Evolutionary conservation across 2,888 invertebrate genomes (phyloP).

Genomic region (Drosophila dives): DNA sequence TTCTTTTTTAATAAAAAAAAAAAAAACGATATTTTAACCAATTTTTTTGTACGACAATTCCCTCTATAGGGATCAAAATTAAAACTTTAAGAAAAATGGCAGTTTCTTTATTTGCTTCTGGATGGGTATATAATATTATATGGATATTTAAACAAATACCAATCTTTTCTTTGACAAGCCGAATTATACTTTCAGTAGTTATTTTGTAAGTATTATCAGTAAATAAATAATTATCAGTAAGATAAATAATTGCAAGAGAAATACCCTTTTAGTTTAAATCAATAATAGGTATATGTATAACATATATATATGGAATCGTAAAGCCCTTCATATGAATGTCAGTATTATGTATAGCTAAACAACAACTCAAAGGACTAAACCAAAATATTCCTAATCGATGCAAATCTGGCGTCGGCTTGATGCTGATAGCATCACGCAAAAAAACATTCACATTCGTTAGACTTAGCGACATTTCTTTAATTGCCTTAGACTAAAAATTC

Average conservation of each 20-base stretch:
- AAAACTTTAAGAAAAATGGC: conserved; percentile 5
- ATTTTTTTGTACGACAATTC: too few species aligned
- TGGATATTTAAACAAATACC: conserved; percentile 61
- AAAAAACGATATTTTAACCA: too few species aligned
- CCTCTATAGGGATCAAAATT: too few species aligned
- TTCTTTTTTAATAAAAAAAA: too few species aligned
- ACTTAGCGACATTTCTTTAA: conserved; percentile 91
- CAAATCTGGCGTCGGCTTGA: conserved; percentile 48
- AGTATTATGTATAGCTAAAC: conserved; percentile 9
- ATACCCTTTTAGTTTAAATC: conserved; percentile 32
- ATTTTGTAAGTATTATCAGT: conserved; percentile 33
- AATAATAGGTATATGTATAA: conserved; percentile 26
- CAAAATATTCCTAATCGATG: conserved; percentile 33
- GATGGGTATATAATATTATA: conserved; percentile 37
- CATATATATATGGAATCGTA: conserved; percentile 19
- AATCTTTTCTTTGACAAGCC: too few species aligned
- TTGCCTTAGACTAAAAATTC: conserved; percentile 92
- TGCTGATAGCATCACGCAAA: conserved; percentile 82
- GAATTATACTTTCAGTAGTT: conserved; percentile 20
- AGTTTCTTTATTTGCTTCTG: conserved; percentile 53
- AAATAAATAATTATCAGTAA: conserved; percentile 34
- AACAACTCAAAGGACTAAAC: conserved; percentile 56
- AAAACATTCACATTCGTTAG: conserved; percentile 90
- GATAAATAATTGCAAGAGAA: conserved; percentile 50
- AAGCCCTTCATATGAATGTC: conserved; percentile 8